Conservation (phyloP, 2,888 invertebrate genomes). For the Lochmaea crataegi region DNA sequence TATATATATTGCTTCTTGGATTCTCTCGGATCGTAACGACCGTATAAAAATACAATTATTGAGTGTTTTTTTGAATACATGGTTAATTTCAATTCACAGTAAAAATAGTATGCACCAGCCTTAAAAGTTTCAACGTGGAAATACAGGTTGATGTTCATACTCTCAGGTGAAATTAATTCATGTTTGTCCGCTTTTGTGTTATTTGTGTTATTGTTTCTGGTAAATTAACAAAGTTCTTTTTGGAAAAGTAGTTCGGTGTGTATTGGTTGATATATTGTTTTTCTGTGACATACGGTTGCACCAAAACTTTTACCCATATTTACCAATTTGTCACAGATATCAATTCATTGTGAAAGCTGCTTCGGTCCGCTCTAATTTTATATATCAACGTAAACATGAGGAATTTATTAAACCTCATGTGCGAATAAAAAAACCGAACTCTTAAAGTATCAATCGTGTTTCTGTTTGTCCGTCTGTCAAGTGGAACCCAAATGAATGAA, state of each 20-base stretch:
- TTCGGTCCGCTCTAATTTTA: not conserved
- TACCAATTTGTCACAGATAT: not conserved
- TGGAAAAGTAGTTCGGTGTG: not conserved
- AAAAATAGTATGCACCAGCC: no score
- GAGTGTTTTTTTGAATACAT: not conserved
- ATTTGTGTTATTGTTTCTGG: not conserved
- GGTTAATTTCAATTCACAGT: no score
- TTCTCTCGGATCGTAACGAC: conserved; percentile 2
- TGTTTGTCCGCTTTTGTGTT: conserved; percentile 3
- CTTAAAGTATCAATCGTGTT: no score
- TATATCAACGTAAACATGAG: no score
- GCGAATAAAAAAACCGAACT: no score
- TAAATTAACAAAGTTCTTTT: conserved; percentile 4
- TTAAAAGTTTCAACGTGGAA: not conserved
- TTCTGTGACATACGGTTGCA: not conserved
- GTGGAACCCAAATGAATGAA: no score
- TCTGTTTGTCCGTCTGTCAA: no score
- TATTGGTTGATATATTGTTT: conserved; percentile 1
- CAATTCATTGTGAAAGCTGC: not conserved
- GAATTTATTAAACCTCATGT: no score
- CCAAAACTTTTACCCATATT: not conserved
- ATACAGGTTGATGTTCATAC: not conserved
- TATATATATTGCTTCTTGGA: conserved; percentile 17
- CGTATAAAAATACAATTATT: conserved; percentile 17
- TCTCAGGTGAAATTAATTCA: not conserved